A percentile compares a stretch with the other conserved stretches of the same genome.
phyloP scores from a whole-genome alignment of 2,797 vertebrate species.

The Denticeps clupeoides region DNA sequence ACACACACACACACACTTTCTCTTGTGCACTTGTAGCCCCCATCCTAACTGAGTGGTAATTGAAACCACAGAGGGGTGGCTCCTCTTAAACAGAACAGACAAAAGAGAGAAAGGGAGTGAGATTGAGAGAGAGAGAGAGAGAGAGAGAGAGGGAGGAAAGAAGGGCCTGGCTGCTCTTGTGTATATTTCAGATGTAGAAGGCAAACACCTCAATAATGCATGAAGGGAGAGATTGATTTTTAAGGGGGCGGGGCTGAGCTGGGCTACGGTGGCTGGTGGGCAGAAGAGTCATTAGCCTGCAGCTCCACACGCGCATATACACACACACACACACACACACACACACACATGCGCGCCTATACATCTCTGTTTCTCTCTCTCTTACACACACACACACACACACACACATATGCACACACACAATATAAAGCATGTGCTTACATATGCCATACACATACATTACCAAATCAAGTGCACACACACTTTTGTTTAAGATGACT shows the following conservation, averaged over 20 bases:
- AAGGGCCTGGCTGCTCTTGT: conserved; percentile 47
- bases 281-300: conserved; percentile 26
- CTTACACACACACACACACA: conserved; percentile 11
- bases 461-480: too few species aligned
- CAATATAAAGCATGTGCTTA: too few species aligned
- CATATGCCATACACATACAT: too few species aligned
- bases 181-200: conserved; percentile 69
- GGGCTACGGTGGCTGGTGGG: neutral
- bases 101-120: conserved; percentile 1
- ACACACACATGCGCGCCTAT: neutral
- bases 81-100: conserved; percentile 1
- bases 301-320: conserved; percentile 35
- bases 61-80: neutral
- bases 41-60: neutral
- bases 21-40: neutral
- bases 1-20: neutral
- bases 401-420: conserved; percentile 8
- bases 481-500: too few species aligned
- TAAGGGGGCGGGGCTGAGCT: conserved; percentile 11
- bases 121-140: conserved; percentile 18
- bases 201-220: conserved; percentile 88
- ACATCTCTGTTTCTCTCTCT: neutral
- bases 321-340: conserved; percentile 8
- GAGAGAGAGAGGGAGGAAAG: conserved; percentile 7
- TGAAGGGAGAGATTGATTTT: conserved; percentile 51